Evolutionary conservation across 2,113 vertebrate species (phyloP).

Genomic region (Callipepla californica): DNA sequence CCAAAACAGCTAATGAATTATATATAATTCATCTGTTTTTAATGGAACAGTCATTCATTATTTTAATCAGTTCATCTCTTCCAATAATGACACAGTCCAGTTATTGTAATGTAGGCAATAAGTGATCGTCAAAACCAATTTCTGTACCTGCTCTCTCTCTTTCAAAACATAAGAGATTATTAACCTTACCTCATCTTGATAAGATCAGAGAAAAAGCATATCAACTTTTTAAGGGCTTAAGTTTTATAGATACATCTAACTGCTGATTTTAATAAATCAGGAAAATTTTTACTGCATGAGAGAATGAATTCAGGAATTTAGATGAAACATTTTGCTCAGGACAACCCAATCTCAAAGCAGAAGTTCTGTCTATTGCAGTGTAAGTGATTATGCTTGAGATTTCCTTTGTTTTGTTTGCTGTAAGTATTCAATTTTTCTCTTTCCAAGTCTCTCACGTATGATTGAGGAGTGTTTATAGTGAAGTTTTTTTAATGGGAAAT

Average conservation of each 20-base stretch:
- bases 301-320: background rate
- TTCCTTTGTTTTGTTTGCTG: background rate
- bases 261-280: background rate
- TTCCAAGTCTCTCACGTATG: rapidly evolving
- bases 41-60: slow-evolving; percentile 14
- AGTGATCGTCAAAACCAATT: background rate
- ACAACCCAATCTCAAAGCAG: background rate
- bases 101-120: background rate
- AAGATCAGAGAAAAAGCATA: background rate
- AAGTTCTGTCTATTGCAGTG: background rate
- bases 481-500: background rate
- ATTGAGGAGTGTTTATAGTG: background rate
- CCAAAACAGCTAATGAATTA: slow-evolving; percentile 31
- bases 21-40: slow-evolving; percentile 24
- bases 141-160: background rate
- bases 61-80: slow-evolving; percentile 36
- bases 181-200: background rate
- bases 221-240: background rate
- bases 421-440: background rate
- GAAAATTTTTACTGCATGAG: background rate
- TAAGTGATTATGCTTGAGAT: background rate
- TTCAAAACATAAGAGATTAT: background rate
- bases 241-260: background rate
- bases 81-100: slow-evolving; percentile 10
- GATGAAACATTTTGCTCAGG: background rate